phyloP scores from a whole-genome alignment of 2,113 vertebrate genomes.

The Phasianus colchicus region DNA sequence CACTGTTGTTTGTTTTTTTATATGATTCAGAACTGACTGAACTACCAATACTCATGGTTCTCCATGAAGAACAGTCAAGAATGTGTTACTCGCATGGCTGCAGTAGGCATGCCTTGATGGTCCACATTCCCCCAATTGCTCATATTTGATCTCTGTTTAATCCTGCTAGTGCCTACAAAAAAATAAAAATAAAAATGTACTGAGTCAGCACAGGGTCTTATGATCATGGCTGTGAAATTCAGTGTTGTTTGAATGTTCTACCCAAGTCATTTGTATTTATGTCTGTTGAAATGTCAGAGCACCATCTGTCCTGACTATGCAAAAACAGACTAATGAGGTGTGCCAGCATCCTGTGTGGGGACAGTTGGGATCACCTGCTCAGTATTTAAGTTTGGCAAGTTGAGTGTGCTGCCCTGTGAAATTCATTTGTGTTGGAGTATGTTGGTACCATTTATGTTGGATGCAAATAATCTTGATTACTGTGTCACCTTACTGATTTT shows the following conservation, averaged over 20 bases:
- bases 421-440: neutral
- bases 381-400: neutral
- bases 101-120: neutral
- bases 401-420: neutral
- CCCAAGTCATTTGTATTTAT: neutral
- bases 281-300: neutral
- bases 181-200: neutral
- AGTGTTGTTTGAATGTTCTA: neutral
- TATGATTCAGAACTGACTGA: neutral
- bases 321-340: neutral
- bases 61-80: neutral
- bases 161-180: neutral
- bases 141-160: neutral
- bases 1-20: neutral
- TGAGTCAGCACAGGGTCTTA: neutral
- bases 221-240: neutral
- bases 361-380: neutral
- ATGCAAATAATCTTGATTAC: neutral
- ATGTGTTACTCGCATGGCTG: neutral
- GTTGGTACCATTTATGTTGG: neutral
- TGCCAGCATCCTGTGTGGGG: neutral
- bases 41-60: neutral
- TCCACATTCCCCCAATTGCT: neutral
- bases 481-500: neutral
- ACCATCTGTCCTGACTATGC: accelerated